Evolutionary conservation across 2,888 invertebrate genomes (phyloP).

Genomic region (Malthinus seriepunctatus): DNA sequence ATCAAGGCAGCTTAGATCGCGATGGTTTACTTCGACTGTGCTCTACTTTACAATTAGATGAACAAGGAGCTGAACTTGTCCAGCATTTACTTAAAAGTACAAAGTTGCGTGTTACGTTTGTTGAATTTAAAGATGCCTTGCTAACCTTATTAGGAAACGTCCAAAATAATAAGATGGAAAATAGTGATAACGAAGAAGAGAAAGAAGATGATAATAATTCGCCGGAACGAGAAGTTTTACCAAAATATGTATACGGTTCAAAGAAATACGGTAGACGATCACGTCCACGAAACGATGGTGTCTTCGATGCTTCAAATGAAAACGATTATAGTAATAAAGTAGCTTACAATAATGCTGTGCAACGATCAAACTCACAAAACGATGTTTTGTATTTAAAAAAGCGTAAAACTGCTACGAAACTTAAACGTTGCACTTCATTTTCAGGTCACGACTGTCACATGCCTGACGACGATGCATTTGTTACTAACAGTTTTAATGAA

Average conservation of each 20-base stretch:
- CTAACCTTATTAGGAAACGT: slow-evolving; percentile 68
- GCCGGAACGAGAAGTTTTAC: slow-evolving; percentile 72
- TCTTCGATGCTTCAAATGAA: slow-evolving; percentile 52
- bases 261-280: slow-evolving; percentile 78
- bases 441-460: slow-evolving; percentile 52
- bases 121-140: slow-evolving; percentile 76
- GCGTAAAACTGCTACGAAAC: slow-evolving; percentile 55
- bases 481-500: slow-evolving; percentile 51
- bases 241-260: slow-evolving; percentile 72
- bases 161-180: slow-evolving; percentile 39
- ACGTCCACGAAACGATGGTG: slow-evolving; percentile 59
- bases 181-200: not conserved
- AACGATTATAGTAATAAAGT: slow-evolving; percentile 39
- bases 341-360: slow-evolving; percentile 51
- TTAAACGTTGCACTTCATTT: slow-evolving; percentile 62
- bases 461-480: slow-evolving; percentile 50
- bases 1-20: slow-evolving; percentile 68
- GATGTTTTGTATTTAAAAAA: slow-evolving; percentile 59
- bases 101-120: slow-evolving; percentile 65
- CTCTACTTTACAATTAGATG: slow-evolving; percentile 76
- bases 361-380: slow-evolving; percentile 61
- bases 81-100: slow-evolving; percentile 61
- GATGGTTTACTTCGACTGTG: slow-evolving; percentile 71
- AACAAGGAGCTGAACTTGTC: slow-evolving; percentile 67
- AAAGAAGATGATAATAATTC: slow-evolving; percentile 58